Conservation (phyloP, 1,140 invertebrate genomes). For the Phocides pigmalion region DNA sequence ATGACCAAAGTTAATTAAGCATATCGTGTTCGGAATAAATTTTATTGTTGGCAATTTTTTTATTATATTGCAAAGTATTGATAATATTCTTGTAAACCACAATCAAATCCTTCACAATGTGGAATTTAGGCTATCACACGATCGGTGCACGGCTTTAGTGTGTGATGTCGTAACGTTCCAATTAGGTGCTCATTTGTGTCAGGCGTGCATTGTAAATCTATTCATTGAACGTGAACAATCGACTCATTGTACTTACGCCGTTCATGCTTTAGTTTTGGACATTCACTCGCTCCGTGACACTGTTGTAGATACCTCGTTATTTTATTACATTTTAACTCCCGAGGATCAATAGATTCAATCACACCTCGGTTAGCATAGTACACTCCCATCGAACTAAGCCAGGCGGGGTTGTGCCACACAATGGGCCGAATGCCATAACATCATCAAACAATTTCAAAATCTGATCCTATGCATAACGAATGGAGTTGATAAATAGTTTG, state of each 20-base stretch:
- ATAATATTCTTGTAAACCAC: conserved; percentile 35
- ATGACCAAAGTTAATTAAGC: background rate
- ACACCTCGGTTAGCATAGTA: conserved; percentile 72
- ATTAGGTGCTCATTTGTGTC: conserved; percentile 82
- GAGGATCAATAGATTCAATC: conserved; percentile 71
- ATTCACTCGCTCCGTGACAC: conserved; percentile 51
- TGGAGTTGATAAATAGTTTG: conserved; percentile 83
- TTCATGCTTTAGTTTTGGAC: conserved; percentile 66
- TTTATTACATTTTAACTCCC: conserved; percentile 51
- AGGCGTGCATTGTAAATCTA: conserved; percentile 74
- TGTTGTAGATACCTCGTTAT: conserved; percentile 46
- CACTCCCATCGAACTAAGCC: conserved; percentile 78
- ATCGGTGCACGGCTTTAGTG: conserved; percentile 60
- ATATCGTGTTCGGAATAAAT: background rate
- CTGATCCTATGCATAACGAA: conserved; percentile 83
- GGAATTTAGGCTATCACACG: conserved; percentile 57
- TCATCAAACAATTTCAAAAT: conserved; percentile 82
- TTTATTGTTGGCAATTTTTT: background rate
- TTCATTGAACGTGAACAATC: conserved; percentile 77
- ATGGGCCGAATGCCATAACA: conserved; percentile 75
- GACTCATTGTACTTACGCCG: conserved; percentile 64
- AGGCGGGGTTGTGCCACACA: conserved; percentile 55
- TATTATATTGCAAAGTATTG: conserved; percentile 3
- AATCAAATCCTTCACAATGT: conserved; percentile 43
- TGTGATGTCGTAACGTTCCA: conserved; percentile 75